phyloP scores from a whole-genome alignment of 2,888 invertebrate species.

The Dasysyrphus albostriatus region DNA sequence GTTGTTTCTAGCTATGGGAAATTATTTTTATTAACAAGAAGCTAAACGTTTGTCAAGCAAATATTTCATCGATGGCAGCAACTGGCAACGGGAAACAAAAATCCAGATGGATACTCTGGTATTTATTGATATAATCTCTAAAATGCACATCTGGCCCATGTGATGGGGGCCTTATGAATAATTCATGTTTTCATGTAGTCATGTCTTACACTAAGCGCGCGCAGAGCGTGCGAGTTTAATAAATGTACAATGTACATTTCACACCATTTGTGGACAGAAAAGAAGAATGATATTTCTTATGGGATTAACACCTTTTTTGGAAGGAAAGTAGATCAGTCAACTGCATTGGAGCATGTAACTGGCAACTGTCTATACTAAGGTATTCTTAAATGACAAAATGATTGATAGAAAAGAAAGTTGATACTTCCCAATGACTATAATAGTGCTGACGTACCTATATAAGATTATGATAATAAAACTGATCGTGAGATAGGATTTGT shows the following conservation, averaged over 20 bases:
- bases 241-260: conserved; percentile 40
- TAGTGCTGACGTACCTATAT: background rate
- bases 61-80: conserved; percentile 39
- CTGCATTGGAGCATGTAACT: conserved; percentile 15
- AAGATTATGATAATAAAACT: conserved; percentile 20
- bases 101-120: conserved; percentile 53
- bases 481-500: conserved; percentile 17
- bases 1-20: conserved; percentile 9
- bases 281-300: conserved; percentile 27
- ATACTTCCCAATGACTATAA: background rate
- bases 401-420: conserved; percentile 49
- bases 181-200: conserved; percentile 9
- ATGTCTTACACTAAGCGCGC: background rate
- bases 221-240: conserved; percentile 35
- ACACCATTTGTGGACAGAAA: conserved; percentile 40
- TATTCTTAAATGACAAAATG: conserved; percentile 15
- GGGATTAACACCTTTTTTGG: conserved; percentile 38
- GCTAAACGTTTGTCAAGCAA: conserved; percentile 60
- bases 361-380: too few relatives aligned
- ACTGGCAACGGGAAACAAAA: background rate
- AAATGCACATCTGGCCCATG: conserved; percentile 49
- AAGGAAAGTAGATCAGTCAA: conserved; percentile 44
- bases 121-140: conserved; percentile 57
- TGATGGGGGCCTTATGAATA: conserved; percentile 38
- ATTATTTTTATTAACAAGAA: conserved; percentile 50